Evolutionary conservation across 1,140 invertebrate genomes (phyloP), one percentile per base, ranked within the genome.

Genomic region (Leguminivora glycinivorella): DNA sequence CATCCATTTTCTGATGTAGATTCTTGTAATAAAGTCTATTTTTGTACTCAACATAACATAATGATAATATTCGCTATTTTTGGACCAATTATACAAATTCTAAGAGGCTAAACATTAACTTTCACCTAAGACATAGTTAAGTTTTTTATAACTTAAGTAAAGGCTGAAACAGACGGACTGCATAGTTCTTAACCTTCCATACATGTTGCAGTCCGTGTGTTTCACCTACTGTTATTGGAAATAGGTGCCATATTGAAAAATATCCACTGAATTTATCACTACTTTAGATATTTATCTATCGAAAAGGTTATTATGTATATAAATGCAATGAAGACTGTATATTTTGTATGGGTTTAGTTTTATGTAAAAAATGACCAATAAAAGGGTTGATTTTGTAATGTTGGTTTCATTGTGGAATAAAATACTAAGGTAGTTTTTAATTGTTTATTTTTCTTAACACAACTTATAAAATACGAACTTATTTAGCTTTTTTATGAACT

Each of bases 281-380:
- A 43, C 6, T 25, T 26, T 26, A 60, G 56, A 66, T 63, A 31
- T 19, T 68, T 63, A 26, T 68, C 34, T 63, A 60, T 22, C 56
- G 31, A 70, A 19, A 66, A 70, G 34, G 56, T 70, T 75, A 63
- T 67, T 78, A 75, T 76, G 73, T 85, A 78, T 84, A 85, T 83
- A 83, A 75, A 78, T 67, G 76, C 75, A 76, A 73, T 73, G 73
- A 88, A 88, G 86, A 88, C 84, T 88, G 86, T 88, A 85, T 88
- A 88, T 88, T 84, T 85, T 85, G 79, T 87, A 83, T 73, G 77
- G 70, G 75, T 80, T 80, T 76, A 34, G 26, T 63, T 63, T 29
- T 63, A 63, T 29, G 58, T 56, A 19, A 31, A 19, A 4, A 17
- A 43, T 31, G 25, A 63, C 26, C 58, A 63, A 63, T 63, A 34